Base-by-base conservation (phyloP, 2,888 invertebrate genomes). In the Coelopa pilipes region DNA sequence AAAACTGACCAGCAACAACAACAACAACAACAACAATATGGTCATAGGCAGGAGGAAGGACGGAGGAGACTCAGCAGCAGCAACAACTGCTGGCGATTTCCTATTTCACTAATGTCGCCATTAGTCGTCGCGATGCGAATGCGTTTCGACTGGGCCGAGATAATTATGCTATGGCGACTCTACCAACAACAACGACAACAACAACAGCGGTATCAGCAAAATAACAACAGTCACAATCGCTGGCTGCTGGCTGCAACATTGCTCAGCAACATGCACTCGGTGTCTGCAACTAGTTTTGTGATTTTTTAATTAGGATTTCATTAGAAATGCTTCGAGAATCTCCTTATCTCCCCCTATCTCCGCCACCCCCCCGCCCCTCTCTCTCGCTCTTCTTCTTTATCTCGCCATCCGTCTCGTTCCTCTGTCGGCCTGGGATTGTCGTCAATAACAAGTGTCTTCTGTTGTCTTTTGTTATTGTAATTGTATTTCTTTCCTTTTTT, bases 61-160 rank as follows among this genome's bases (percentile, higher is more conserved):
- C 47, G 68, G 5, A 50, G 46, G 11, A 73, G 65, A 10, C 70
- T 74, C 70, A 76, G 19, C 59, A 75, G 71, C 70, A 80, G 80
- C 81, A 80, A 79, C 77, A 80, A 34, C 13, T 13, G 49, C n/a
- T 47, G 47, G 34, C 78, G 80, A 83, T 85, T 84, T 85, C 82
- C 83, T 82, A 85, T 85, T 85, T 85, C 78, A 85, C 84, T 84
- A 85, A 84, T 84, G 85, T 84, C 79, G 82, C 79, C 85, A 78
- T 78, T 78, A 79, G 77, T 76, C 70, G 24, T 17, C 24, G 19
- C 21, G 49, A 49, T 15, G n/a, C 13, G 21, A n/a, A 53, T 50
- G 82, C 79, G 70, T 83, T 83, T 84, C 82, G 80, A 80, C 73
- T 72, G 74, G 73, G 67, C 63, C 70, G 24, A 34, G 34, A 63